phyloP scores from a whole-genome alignment of 1,140 invertebrate genomes.

The Polypedilum vanderplanki region DNA sequence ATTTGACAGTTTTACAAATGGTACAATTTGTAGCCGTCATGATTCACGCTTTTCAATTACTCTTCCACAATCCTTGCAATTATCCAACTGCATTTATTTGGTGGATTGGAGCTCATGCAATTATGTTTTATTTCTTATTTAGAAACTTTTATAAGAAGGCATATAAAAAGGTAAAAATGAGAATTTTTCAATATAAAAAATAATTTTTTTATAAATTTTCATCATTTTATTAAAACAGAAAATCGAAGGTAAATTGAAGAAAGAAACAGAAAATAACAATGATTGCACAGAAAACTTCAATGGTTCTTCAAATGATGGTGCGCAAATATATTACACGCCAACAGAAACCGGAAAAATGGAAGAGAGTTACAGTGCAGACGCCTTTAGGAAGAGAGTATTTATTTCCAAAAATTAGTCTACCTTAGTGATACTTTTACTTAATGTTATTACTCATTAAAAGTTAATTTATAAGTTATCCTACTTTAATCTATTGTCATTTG shows the following conservation, averaged over 20 bases:
- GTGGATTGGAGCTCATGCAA: conserved; percentile 64
- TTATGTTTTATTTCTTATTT: conserved; percentile 75
- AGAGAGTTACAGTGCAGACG: conserved; percentile 26
- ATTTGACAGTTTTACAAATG: conserved; percentile 81
- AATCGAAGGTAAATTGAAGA: background rate
- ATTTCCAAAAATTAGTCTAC: conserved; percentile 29
- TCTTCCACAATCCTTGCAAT: conserved; percentile 74
- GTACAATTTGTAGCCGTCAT: conserved; percentile 76
- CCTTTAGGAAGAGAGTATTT: conserved; percentile 29
- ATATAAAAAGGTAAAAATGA: conserved; percentile 45
- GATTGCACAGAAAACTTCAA: background rate
- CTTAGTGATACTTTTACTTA: background rate
- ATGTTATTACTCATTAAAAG: conserved; percentile 18
- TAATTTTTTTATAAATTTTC: background rate
- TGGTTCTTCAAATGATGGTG: background rate
- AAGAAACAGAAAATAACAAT: background rate
- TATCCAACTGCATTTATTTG: conserved; percentile 69
- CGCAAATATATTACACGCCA: background rate
- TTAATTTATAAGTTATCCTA: background rate
- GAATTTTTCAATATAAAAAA: background rate
- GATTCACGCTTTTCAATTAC: conserved; percentile 72
- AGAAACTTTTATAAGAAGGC: conserved; percentile 66
- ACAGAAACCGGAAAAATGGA: conserved; percentile 26
- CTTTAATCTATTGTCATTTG: background rate
- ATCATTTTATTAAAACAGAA: background rate